Evolutionary conservation across 1,140 invertebrate genomes (phyloP), one percentile per base, ranked within the genome.

Genomic region (Drosophila lacertosa): DNA sequence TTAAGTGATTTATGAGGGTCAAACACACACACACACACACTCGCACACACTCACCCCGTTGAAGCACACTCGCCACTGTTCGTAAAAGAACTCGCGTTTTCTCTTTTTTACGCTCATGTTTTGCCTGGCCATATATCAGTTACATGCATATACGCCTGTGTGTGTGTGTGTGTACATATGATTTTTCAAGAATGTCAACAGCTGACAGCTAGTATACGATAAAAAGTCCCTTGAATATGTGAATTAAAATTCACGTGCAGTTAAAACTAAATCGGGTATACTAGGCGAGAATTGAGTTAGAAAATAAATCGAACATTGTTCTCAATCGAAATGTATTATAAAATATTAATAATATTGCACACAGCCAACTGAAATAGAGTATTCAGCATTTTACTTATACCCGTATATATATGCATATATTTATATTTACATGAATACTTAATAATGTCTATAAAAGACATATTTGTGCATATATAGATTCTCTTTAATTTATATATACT

Each of bases 121-220:
- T 66, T 65, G 70, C 53, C 53, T 65, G 48, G 24, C 18, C 58
- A 69, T 54, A 47, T 33, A 70, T 51, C 65, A 67, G 33, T 60
- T 60, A 35, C 24, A 47, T 54, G 32, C 37, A 45, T 35, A n/a
- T n/a, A n/a, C n/a, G n/a, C n/a, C n/a, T n/a, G n/a, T n/a, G n/a
- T n/a, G n/a, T n/a, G n/a, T n/a, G 18, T 39, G 39, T 51, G 29
- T 2, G 32, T 26, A 39, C 15, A 42, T 37, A 82, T 66, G 78
- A 82, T 77, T 83, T 82, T 82, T 82, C 78, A 82, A 70, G 74
- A 82, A 69, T 82, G 78, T 82, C 78, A 82, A 58, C 64, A 59
- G 40, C 60, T 67, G 81, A 77, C 74, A 82, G 42, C 69, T 63
- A 81, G 60, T 68, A 63, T 74, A 74, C 78, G 78, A 82, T 83